Percentiles rank a stretch among this genome's conserved stretches.
Conservation (phyloP, 2,113 vertebrate genomes). For the Nerophis lumbriciformis region DNA sequence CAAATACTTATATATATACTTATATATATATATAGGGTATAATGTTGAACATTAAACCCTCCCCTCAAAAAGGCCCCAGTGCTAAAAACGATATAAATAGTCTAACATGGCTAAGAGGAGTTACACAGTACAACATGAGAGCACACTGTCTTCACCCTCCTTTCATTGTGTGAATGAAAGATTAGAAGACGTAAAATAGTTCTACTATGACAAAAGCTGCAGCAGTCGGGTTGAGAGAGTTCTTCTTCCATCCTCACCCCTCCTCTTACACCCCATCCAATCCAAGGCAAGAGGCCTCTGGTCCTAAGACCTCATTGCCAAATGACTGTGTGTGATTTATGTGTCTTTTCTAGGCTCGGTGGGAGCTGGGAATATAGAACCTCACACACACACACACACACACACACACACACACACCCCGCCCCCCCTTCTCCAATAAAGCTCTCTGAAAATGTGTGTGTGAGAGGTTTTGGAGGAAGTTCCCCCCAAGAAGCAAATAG, state of each 20-base stretch:
- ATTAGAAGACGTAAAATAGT: conserved; percentile 5
- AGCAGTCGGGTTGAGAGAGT: conserved; percentile 4
- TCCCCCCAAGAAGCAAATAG: conserved; percentile 53
- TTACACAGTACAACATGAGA: conserved; percentile 8
- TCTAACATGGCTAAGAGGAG: not conserved
- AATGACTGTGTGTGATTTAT: conserved; percentile 60
- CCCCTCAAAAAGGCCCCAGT: not conserved
- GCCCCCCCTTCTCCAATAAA: conserved; percentile 37
- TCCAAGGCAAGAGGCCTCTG: conserved; percentile 27
- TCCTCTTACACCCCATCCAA: conserved; percentile 14
- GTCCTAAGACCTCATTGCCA: conserved; percentile 43
- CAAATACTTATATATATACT: too few species aligned
- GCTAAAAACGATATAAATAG: conserved; percentile 7
- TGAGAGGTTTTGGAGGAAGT: conserved; percentile 52
- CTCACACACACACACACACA: not conserved
- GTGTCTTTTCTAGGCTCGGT: conserved; percentile 58
- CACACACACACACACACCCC: too few species aligned
- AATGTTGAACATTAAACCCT: not conserved
- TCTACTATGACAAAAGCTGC: conserved; percentile 2
- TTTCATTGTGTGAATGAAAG: conserved; percentile 3
- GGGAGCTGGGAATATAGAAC: conserved; percentile 35
- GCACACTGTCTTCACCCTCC: not conserved
- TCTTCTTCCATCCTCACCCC: conserved; percentile 14
- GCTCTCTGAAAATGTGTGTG: conserved; percentile 56
- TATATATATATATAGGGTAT: too few species aligned